Evolutionary conservation across 2,888 invertebrate genomes (phyloP).

Genomic region (Rhyacophila evoluta): DNA sequence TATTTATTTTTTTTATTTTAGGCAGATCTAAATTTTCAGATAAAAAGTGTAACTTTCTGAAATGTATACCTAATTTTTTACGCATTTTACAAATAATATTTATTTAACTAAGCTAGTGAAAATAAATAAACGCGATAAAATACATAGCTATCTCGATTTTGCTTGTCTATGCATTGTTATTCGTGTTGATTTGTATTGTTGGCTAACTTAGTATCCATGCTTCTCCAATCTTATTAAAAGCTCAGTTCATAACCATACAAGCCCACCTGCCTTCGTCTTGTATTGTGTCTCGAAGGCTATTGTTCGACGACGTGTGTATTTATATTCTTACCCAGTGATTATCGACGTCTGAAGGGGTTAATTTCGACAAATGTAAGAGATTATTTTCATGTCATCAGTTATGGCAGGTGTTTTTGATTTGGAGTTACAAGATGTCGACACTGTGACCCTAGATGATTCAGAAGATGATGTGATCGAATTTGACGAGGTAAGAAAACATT

Average conservation of each 20-base stretch:
- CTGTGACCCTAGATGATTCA: slow-evolving; percentile 77
- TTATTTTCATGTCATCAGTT: slow-evolving; percentile 67
- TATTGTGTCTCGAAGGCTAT: background rate
- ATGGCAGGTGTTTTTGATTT: slow-evolving; percentile 95
- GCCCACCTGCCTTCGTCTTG: slow-evolving; percentile 44
- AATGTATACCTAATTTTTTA: too few relatives aligned
- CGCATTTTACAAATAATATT: too few relatives aligned
- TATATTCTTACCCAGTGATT: slow-evolving; percentile 3
- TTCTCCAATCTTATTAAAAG: slow-evolving; percentile 47
- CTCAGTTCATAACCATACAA: slow-evolving; percentile 48
- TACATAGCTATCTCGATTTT: too few relatives aligned
- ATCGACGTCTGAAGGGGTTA: background rate
- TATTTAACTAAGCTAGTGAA: too few relatives aligned
- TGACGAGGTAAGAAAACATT: slow-evolving; percentile 78
- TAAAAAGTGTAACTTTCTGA: too few relatives aligned
- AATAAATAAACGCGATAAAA: too few relatives aligned
- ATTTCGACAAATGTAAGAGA: slow-evolving; percentile 45
- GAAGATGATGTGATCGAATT: slow-evolving; percentile 90
- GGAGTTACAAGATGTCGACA: slow-evolving; percentile 82
- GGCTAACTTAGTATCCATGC: slow-evolving; percentile 47
- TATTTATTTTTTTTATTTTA: too few relatives aligned
- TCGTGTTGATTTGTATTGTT: slow-evolving; percentile 34
- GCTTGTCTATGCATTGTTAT: background rate
- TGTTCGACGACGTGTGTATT: slow-evolving; percentile 7
- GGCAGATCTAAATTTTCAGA: too few relatives aligned